Percentiles rank a stretch among this genome's conserved stretches.
phyloP scores from a whole-genome alignment of 1,140 invertebrate genomes.

The Halotydeus destructor region DNA sequence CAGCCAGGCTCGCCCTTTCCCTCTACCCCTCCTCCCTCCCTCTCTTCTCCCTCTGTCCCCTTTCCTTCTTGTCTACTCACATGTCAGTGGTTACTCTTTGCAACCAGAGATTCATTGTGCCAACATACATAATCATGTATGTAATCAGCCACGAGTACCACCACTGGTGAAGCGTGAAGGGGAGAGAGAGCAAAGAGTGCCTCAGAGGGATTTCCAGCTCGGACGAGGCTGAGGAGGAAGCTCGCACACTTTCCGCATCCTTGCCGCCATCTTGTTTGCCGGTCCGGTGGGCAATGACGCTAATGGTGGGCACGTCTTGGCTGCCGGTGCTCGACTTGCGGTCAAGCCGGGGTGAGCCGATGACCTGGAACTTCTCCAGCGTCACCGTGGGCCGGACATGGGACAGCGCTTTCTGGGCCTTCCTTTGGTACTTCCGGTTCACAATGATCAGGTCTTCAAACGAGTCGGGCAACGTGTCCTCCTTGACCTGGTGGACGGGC shows the following conservation, averaged over 20 bases:
- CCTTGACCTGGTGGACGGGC: conserved; percentile 10
- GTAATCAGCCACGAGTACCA: conserved; percentile 19
- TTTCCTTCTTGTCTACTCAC: too few species aligned
- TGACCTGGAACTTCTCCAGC: conserved; percentile 7
- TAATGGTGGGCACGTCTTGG: too few species aligned
- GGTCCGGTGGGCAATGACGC: too few species aligned
- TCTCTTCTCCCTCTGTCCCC: too few species aligned
- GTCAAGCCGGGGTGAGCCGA: conserved; percentile 1
- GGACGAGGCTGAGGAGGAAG: too few species aligned
- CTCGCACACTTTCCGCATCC: not conserved
- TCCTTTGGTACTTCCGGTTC: not conserved
- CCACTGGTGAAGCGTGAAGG: conserved; percentile 16
- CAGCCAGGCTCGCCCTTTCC: too few species aligned
- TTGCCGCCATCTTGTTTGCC: not conserved
- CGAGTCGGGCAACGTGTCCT: not conserved
- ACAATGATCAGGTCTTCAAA: not conserved
- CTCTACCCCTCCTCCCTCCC: too few species aligned
- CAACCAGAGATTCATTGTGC: conserved; percentile 16
- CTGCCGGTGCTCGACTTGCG: not conserved
- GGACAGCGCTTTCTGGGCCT: too few species aligned
- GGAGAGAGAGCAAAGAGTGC: conserved; percentile 9
- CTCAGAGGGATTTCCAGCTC: conserved; percentile 7
- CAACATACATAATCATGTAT: conserved; percentile 18
- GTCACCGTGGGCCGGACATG: conserved; percentile 8
- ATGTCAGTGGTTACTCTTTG: conserved; percentile 10